phyloP scores from a whole-genome alignment of 1,140 invertebrate genomes.

The Tenebrio molitor region DNA sequence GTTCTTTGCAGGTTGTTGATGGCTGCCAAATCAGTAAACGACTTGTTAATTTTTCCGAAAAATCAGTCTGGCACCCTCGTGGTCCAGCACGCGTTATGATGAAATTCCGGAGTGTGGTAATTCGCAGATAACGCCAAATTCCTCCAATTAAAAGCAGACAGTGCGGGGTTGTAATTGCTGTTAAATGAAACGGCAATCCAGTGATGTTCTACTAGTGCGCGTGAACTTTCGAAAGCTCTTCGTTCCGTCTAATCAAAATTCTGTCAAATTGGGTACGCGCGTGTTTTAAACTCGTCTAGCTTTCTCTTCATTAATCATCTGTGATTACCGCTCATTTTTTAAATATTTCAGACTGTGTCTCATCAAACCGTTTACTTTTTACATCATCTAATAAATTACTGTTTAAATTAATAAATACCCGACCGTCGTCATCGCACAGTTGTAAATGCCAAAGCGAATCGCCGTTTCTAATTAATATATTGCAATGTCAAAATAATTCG shows the following conservation, averaged over 20 bases:
- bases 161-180: too few species aligned
- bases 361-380: slow-evolving; percentile 38
- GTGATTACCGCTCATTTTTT: slow-evolving; percentile 36
- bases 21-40: too few species aligned
- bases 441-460: slow-evolving; percentile 2
- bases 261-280: slow-evolving; percentile 27
- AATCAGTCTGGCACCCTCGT: too few species aligned
- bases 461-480: slow-evolving; percentile 11
- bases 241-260: slow-evolving; percentile 20
- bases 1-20: neutral
- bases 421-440: neutral
- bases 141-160: too few species aligned
- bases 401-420: slow-evolving; percentile 26
- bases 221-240: slow-evolving; percentile 16
- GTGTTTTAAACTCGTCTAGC: slow-evolving; percentile 27
- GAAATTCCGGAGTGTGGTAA: too few species aligned
- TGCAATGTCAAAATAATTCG: neutral
- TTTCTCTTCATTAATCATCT: slow-evolving; percentile 45
- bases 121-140: too few species aligned
- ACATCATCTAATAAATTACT: slow-evolving; percentile 26
- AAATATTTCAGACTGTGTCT: slow-evolving; percentile 30
- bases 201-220: neutral
- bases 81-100: too few species aligned
- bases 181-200: too few species aligned
- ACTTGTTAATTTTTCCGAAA: too few species aligned